phyloP scores from a whole-genome alignment of 2,888 invertebrate species.

The Papilio gigon region DNA sequence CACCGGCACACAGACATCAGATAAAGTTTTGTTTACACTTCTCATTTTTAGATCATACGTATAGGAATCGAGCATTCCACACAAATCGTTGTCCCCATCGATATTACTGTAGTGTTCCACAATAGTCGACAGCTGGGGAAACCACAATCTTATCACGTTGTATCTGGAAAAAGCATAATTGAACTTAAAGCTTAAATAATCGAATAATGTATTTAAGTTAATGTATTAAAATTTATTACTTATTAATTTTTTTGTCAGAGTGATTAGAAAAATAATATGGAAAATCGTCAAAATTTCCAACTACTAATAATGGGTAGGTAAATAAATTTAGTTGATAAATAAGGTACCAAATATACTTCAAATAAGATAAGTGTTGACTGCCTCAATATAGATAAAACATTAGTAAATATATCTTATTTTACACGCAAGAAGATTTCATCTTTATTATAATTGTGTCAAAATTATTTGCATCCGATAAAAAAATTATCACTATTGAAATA shows the following conservation, averaged over 20 bases:
- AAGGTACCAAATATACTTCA: too few species aligned
- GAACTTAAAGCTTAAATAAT: neutral
- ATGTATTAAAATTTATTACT: too few species aligned
- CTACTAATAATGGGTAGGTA: too few species aligned
- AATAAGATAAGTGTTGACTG: too few species aligned
- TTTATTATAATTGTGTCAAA: neutral
- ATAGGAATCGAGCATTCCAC: slow-evolving; percentile 67
- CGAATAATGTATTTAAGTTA: too few species aligned
- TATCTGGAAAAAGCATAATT: slow-evolving; percentile 56
- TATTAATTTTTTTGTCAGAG: too few species aligned
- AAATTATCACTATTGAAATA: slow-evolving; percentile 22
- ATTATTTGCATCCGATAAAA: slow-evolving; percentile 1
- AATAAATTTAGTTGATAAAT: too few species aligned
- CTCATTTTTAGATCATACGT: slow-evolving; percentile 55
- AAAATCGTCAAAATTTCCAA: too few species aligned
- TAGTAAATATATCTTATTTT: too few species aligned
- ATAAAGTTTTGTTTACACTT: slow-evolving; percentile 45
- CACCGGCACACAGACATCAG: slow-evolving; percentile 63
- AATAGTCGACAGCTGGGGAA: slow-evolving; percentile 72
- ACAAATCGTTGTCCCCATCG: slow-evolving; percentile 57
- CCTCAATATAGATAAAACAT: too few species aligned
- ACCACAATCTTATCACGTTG: slow-evolving; percentile 72
- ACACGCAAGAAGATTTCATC: neutral
- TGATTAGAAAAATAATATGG: too few species aligned
- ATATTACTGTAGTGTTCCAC: slow-evolving; percentile 65